phyloP scores from a whole-genome alignment of 1,140 invertebrate species.

The Drosophila triauraria region DNA sequence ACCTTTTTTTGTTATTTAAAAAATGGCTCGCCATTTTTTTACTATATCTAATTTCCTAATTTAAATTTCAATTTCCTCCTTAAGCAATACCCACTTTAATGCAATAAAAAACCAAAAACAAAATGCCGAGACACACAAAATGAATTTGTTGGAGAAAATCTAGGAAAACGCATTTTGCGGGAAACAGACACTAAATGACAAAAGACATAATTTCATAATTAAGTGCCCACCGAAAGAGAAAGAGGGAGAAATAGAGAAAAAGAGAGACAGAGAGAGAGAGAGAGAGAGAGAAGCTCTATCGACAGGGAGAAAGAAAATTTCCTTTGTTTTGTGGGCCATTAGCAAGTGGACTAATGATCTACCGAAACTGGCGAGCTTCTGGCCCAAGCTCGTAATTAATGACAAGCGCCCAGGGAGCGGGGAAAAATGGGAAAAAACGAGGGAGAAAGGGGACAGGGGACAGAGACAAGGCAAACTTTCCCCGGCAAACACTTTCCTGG shows the following conservation, averaged over 20 bases:
- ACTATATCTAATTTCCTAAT: too few species aligned
- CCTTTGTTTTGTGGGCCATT: conserved; percentile 46
- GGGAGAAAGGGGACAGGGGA: background rate
- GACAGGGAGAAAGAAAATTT: conserved; percentile 36
- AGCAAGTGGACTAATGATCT: conserved; percentile 57
- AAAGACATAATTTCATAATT: conserved; percentile 58
- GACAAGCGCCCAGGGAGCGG: conserved; percentile 6
- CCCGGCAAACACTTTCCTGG: conserved; percentile 32
- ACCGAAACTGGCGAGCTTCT: conserved; percentile 31
- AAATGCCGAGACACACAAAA: conserved; percentile 2
- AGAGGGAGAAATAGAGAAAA: background rate
- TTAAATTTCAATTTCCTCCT: background rate
- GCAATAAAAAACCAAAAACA: conserved; percentile 3
- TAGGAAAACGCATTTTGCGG: conserved; percentile 48
- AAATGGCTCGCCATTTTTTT: too few species aligned
- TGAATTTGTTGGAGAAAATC: conserved; percentile 28
- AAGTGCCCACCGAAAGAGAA: conserved; percentile 27
- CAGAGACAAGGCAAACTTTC: conserved; percentile 23
- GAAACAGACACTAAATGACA: conserved; percentile 41
- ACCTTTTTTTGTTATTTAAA: too few species aligned
- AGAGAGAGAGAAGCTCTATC: conserved; percentile 2
- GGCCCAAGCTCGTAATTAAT: conserved; percentile 41
- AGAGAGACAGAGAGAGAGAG: background rate
- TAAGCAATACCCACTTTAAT: background rate
- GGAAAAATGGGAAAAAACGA: background rate